Evolutionary conservation across 2,888 invertebrate genomes (phyloP).

Genomic region (Eurois occulta): DNA sequence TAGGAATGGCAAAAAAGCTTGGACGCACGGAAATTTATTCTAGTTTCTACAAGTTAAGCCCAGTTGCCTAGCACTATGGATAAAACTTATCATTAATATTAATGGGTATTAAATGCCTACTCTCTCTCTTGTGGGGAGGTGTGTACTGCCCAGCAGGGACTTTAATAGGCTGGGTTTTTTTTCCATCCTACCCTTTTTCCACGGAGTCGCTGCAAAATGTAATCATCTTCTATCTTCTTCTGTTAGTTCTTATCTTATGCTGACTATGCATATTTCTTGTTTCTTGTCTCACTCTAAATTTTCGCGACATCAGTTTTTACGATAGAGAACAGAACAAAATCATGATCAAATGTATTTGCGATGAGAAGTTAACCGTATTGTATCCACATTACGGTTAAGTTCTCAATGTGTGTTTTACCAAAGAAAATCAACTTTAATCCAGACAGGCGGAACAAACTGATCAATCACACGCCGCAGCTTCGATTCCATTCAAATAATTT

Average conservation of each 20-base stretch:
- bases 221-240: neutral
- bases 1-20: no score
- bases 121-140: no score
- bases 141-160: neutral
- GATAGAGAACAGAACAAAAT: neutral
- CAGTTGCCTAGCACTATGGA: no score
- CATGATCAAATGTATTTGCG: neutral
- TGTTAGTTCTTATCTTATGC: neutral
- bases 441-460: constrained; percentile 36
- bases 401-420: neutral
- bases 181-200: neutral
- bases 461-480: constrained; percentile 44
- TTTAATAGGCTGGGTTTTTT: no score
- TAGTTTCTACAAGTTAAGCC: no score
- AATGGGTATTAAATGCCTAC: no score
- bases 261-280: neutral
- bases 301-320: no score
- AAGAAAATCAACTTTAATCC: constrained; percentile 26
- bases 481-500: constrained; percentile 35
- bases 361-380: no score
- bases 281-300: no score
- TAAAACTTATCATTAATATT: no score
- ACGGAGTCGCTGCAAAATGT: neutral
- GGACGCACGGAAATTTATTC: no score
- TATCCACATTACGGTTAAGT: neutral